These are phyloP conservation scores for Bolinopsis microptera DNA, from an alignment of 37 sponge, comb jelly and placozoan species.

Conservation along the genomic window DNA sequence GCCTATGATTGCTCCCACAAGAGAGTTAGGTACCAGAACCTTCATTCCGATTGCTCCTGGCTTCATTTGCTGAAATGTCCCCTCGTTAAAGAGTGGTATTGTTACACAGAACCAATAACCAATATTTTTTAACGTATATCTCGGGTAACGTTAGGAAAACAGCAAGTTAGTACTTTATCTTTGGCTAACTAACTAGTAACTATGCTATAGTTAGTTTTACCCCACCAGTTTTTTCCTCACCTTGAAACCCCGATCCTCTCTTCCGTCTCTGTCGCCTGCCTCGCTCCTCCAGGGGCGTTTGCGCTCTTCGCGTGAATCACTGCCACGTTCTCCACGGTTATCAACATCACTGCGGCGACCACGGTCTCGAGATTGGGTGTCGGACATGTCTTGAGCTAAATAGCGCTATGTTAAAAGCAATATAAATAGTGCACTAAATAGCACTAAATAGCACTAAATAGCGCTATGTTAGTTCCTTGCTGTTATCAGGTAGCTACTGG, in stretches of 20 bases:
- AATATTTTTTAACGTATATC: background rate
- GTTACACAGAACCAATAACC: background rate
- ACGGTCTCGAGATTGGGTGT: background rate
- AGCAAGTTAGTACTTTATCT: no score
- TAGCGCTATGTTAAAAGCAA: background rate
- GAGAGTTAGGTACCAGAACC: slow-evolving; percentile 40
- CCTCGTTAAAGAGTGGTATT: background rate
- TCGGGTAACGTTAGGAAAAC: background rate
- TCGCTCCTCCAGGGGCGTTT: slow-evolving; percentile 22
- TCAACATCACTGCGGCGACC: background rate
- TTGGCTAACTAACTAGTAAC: no score
- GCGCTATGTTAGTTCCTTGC: no score
- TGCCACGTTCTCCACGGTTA: background rate
- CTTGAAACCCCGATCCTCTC: background rate
- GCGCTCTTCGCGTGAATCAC: background rate
- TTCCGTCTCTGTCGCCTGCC: background rate
- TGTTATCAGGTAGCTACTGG: no score
- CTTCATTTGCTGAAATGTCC: slow-evolving; percentile 11
- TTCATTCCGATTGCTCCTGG: slow-evolving; percentile 42
- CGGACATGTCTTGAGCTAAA: slow-evolving; percentile 56
- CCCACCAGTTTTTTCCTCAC: no score
- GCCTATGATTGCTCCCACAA: slow-evolving; percentile 53
- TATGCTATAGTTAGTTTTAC: no score
- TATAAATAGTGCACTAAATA: no score
- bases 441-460: no score